Conservation (phyloP, 2,888 invertebrate genomes). For the Drosophila kanekoi region DNA sequence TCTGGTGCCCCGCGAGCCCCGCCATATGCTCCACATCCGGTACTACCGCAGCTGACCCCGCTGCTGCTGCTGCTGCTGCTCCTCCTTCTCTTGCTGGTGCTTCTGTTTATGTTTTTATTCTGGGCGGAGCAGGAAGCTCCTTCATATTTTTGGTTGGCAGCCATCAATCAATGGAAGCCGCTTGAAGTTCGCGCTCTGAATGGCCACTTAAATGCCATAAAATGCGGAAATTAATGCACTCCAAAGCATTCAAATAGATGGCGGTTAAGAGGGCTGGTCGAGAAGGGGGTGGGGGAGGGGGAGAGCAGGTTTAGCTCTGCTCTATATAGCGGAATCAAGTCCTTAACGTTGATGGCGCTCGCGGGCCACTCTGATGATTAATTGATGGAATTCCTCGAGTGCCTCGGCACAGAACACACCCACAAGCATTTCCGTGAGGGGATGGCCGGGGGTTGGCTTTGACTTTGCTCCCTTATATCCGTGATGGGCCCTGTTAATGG, state of each 20-base stretch:
- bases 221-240: conserved; percentile 79
- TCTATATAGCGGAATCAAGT: conserved; percentile 51
- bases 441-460: not conserved
- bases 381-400: conserved; percentile 71
- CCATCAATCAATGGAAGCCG: conserved; percentile 65
- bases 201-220: conserved; percentile 72
- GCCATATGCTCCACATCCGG: not conserved
- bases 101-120: conserved; percentile 30
- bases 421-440: conserved; percentile 3
- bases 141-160: conserved; percentile 62
- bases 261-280: not conserved
- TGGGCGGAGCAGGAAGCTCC: conserved; percentile 2
- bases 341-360: conserved; percentile 48
- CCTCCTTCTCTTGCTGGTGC: not conserved
- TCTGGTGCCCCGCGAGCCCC: conserved; percentile 23
- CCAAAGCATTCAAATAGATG: conserved; percentile 62
- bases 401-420: conserved; percentile 40
- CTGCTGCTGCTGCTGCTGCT: conserved; percentile 5
- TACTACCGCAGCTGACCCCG: conserved; percentile 1
- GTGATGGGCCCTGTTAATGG: conserved; percentile 76
- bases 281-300: not conserved
- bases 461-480: conserved; percentile 47
- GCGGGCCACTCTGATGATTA: conserved; percentile 78
- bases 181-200: conserved; percentile 19
- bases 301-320: conserved; percentile 23